Conservation (phyloP, 2,113 vertebrate species). For the Chaenocephalus aceratus region DNA sequence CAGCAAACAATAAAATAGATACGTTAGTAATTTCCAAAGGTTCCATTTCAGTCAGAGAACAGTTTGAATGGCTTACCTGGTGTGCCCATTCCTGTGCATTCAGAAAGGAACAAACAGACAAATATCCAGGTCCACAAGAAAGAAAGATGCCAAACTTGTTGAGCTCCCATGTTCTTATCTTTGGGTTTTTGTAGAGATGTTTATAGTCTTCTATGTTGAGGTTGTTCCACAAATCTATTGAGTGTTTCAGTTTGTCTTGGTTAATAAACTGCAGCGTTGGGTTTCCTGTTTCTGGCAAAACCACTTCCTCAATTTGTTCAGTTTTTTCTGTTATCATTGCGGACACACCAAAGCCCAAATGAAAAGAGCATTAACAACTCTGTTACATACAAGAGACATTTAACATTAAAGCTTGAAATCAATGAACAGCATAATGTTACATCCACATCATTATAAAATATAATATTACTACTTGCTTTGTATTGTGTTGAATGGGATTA, state of each 20-base stretch:
- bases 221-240: not conserved
- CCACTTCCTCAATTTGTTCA: conserved; percentile 69
- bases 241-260: conserved; percentile 13
- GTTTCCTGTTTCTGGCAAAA: conserved; percentile 66
- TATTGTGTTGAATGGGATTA: not conserved
- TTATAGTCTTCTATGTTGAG: not conserved
- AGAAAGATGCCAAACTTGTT: not conserved
- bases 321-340: conserved; percentile 1
- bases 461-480: not conserved
- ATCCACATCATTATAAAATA: not conserved
- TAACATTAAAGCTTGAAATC: conserved; percentile 1
- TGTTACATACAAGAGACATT: not conserved
- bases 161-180: conserved; percentile 37
- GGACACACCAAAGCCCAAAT: not conserved
- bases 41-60: not conserved
- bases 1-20: not conserved
- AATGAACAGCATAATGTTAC: no score
- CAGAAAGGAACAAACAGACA: conserved; percentile 18
- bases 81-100: not conserved
- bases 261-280: not conserved
- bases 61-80: conserved; percentile 52
- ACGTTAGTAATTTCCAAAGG: not conserved
- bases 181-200: fast-evolving
- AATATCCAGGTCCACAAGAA: conserved; percentile 33
- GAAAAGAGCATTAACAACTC: not conserved